A percentile compares a stretch with the other conserved stretches of the same genome.
phyloP scores from a whole-genome alignment of 2,888 invertebrate species.

The Blastobasis lacticolella region DNA sequence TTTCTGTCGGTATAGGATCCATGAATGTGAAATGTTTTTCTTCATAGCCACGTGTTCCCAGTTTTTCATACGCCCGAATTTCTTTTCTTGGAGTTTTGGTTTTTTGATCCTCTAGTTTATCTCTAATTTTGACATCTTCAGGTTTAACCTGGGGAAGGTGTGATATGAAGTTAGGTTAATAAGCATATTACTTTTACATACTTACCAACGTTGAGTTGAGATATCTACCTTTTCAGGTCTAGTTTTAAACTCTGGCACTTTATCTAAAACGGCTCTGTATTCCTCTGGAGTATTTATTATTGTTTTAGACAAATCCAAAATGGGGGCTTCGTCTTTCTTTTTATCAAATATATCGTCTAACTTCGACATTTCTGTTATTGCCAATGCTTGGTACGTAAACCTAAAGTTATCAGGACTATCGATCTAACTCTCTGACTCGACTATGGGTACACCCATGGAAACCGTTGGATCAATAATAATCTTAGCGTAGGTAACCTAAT shows the following conservation, averaged over 20 bases:
- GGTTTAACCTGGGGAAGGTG: conserved; percentile 71
- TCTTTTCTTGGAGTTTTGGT: conserved; percentile 85
- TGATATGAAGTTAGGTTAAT: no score
- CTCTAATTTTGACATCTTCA: conserved; percentile 85
- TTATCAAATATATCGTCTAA: conserved; percentile 88
- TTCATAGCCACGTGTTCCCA: conserved; percentile 76
- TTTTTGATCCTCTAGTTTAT: conserved; percentile 79
- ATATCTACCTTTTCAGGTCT: conserved; percentile 84
- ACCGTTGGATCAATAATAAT: conserved; percentile 50
- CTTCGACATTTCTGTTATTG: conserved; percentile 62
- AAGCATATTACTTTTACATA: no score
- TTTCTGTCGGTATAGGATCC: conserved; percentile 88
- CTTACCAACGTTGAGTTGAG: no score
- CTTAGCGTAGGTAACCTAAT: conserved; percentile 38
- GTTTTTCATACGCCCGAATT: conserved; percentile 76
- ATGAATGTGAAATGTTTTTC: conserved; percentile 70
- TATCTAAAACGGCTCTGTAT: conserved; percentile 86
- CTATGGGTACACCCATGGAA: conserved; percentile 24
- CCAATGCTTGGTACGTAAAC: neutral
- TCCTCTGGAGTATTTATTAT: conserved; percentile 87
- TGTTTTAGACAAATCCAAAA: conserved; percentile 88
- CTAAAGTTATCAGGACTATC: conserved; percentile 26
- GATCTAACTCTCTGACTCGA: conserved; percentile 34
- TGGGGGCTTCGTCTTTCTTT: conserved; percentile 88
- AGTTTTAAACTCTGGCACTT: conserved; percentile 92